phyloP scores from a whole-genome alignment of 2,888 invertebrate species.

The Cyclophora albipunctata region DNA sequence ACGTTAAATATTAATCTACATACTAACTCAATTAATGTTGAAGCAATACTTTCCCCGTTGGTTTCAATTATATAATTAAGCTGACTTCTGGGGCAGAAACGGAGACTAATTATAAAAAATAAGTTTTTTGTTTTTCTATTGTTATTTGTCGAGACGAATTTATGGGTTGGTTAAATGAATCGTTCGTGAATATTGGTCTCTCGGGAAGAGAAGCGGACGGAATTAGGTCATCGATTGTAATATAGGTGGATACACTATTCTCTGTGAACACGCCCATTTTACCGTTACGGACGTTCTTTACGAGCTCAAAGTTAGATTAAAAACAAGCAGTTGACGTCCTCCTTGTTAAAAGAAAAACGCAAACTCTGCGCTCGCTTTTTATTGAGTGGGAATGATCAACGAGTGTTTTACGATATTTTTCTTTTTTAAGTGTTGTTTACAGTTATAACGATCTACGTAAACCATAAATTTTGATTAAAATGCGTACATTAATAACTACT shows the following conservation, averaged over 20 bases:
- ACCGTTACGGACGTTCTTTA: background rate
- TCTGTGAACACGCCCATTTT: conserved; percentile 6
- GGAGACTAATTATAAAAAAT: conserved; percentile 15
- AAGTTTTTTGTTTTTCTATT: conserved; percentile 5
- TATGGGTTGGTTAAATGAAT: conserved; percentile 1
- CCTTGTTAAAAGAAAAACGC: too few species aligned
- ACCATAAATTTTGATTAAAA: too few species aligned
- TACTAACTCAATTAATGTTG: conserved; percentile 10
- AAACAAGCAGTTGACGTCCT: conserved; percentile 1
- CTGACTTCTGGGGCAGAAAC: conserved; percentile 7
- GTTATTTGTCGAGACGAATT: conserved; percentile 1
- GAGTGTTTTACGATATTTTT: too few species aligned
- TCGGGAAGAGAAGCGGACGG: conserved; percentile 3
- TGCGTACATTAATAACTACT: too few species aligned
- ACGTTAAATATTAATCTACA: conserved; percentile 8
- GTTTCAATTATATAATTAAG: conserved; percentile 19
- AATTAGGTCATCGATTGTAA: conserved; percentile 9
- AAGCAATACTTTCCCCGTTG: conserved; percentile 12
- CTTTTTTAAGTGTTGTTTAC: too few species aligned
- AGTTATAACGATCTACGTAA: too few species aligned
- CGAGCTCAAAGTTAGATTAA: conserved; percentile 7
- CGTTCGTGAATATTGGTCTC: conserved; percentile 9
- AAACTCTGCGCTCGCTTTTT: too few species aligned
- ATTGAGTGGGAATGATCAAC: too few species aligned
- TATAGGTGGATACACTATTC: conserved; percentile 1